Percentiles rank a stretch among this genome's conserved stretches.
Evolutionary conservation across 1,140 invertebrate species (phyloP).

Genomic region (Stegodyphus dumicola): DNA sequence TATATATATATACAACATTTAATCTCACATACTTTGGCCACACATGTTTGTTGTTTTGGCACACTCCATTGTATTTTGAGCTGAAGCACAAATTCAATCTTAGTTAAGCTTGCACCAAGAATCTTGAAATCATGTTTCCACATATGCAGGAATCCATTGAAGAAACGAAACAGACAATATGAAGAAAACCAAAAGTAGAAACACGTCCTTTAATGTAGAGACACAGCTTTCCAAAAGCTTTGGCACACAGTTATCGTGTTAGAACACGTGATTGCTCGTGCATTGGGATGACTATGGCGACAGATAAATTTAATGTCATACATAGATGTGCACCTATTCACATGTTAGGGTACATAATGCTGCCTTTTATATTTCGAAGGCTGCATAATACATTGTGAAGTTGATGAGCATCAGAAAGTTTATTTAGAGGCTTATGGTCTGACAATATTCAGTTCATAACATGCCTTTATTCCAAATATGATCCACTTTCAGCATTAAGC

Average conservation of each 20-base stretch:
- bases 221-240: neutral
- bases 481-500: no score
- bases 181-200: neutral
- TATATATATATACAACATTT: conserved; percentile 13
- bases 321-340: no score
- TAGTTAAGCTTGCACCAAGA: neutral
- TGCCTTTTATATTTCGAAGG: no score
- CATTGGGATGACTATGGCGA: neutral
- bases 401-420: no score
- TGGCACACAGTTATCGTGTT: conserved; percentile 1
- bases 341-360: no score
- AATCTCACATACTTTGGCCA: neutral
- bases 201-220: neutral
- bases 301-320: neutral
- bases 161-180: neutral
- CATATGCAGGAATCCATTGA: neutral
- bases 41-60: no score
- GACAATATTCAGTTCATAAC: no score
- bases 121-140: neutral
- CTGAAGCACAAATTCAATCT: neutral
- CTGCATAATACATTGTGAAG: no score
- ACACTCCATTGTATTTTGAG: neutral
- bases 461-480: no score
- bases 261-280: conserved; percentile 2
- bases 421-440: no score